Evolutionary conservation across 53 echinoderm and acorn worm genomes (phyloP), one percentile per base, ranked within the genome.

Genomic region (Crossaster papposus): DNA sequence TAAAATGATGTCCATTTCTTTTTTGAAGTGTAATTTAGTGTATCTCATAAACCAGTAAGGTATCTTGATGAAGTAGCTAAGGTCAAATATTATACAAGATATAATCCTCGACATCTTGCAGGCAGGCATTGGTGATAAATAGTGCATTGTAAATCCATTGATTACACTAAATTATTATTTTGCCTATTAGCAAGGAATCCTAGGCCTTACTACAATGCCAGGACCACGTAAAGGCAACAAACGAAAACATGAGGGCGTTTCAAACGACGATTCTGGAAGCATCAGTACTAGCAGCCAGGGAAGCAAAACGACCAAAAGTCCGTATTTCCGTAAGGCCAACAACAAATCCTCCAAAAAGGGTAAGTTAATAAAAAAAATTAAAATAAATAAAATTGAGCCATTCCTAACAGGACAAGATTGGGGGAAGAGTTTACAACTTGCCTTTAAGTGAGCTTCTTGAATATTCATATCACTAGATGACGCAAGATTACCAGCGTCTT

Each of bases 401-500:
- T n/a, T n/a, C n/a, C n/a, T n/a, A n/a, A n/a, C n/a, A n/a, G n/a
- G n/a, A n/a, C n/a, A n/a, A n/a, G n/a, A n/a, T n/a, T n/a, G n/a
- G n/a, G n/a, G n/a, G n/a, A n/a, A n/a, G n/a, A n/a, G n/a, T n/a
- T n/a, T n/a, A n/a, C n/a, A n/a, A n/a, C n/a, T n/a, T n/a, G n/a
- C n/a, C n/a, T n/a, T n/a, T n/a, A n/a, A n/a, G n/a, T 52, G 13
- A 52, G 53, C 53, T 52, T 52, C 53, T 58, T 58, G 17, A 71
- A 30, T 73, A 70, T 87, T 77, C 64, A 14, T 35, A 1, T 22
- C 34, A 51, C 30, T 14, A 54, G 76, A 28, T 53, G 35, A 52
- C 52, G 54, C 64, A 30, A 91, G 87, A 87, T 17, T 86, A 28
- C 72, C 58, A 1, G 71, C 72, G 14, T 76, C 78, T 64, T 98